A percentile compares a stretch with the other conserved stretches of the same genome.
Conservation (phyloP, 2,797 vertebrate genomes). For the Fistularia tabacaria region DNA sequence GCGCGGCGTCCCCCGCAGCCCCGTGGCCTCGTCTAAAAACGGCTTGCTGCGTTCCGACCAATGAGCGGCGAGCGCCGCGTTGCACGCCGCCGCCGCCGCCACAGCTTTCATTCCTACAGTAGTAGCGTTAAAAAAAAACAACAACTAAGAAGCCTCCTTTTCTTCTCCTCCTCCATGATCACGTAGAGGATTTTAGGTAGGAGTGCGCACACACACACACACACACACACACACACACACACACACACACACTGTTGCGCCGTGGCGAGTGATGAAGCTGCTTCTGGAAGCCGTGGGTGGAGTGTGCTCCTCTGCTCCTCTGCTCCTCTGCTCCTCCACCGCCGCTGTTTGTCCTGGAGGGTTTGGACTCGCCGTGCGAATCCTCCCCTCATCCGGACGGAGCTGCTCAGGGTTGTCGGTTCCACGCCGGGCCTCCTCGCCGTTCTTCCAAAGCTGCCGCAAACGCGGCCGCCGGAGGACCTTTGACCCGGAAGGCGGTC, state of each 20-base stretch:
- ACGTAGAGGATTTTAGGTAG: constrained; percentile 33
- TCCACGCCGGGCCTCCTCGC: constrained; percentile 11
- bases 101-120: constrained; percentile 1
- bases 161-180: not conserved
- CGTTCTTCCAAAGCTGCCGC: too few relatives aligned
- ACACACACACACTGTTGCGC: too few relatives aligned
- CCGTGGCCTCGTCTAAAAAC: too few relatives aligned
- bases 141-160: constrained; percentile 7
- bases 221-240: too few relatives aligned
- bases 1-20: too few relatives aligned
- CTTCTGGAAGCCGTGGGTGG: constrained; percentile 34
- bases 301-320: constrained; percentile 41
- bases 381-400: constrained; percentile 36
- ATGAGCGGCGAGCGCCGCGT: not conserved
- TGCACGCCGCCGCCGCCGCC: too few relatives aligned
- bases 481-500: too few relatives aligned
- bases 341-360: constrained; percentile 49
- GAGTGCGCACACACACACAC: constrained; percentile 15
- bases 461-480: too few relatives aligned
- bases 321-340: constrained; percentile 39
- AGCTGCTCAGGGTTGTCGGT: constrained; percentile 5
- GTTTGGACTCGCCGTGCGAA: constrained; percentile 44
- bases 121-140: constrained; percentile 11
- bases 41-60: too few relatives aligned
- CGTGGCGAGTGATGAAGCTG: too few relatives aligned